phyloP scores from a whole-genome alignment of 2,797 vertebrate species.

The Molossus molossus region DNA sequence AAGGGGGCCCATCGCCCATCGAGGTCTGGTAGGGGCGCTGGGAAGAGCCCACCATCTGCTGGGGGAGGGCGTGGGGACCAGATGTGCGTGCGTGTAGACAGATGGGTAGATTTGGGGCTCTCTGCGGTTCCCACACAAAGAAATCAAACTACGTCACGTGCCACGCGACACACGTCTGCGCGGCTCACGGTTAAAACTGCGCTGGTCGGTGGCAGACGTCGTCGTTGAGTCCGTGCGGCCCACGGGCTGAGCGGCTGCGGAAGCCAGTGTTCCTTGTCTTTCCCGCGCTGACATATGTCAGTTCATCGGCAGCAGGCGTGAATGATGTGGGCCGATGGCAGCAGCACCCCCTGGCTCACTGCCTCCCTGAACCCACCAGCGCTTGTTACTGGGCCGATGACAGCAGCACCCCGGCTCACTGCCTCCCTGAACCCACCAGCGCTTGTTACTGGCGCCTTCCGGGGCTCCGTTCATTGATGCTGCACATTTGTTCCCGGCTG shows the following conservation, averaged over 20 bases:
- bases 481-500: constrained; percentile 52
- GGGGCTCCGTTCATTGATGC: constrained; percentile 64
- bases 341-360: too few species aligned
- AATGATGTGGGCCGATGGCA: neutral
- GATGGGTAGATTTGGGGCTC: neutral
- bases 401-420: neutral
- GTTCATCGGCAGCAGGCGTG: neutral
- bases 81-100: neutral
- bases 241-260: neutral
- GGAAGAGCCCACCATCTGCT: too few species aligned
- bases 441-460: neutral
- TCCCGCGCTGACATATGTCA: neutral
- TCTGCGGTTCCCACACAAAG: neutral
- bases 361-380: too few species aligned
- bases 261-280: neutral
- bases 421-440: too few species aligned
- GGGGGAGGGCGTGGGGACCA: neutral
- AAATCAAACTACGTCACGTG: neutral
- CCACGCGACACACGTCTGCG: neutral
- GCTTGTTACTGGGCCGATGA: neutral
- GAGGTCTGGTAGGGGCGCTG: neutral
- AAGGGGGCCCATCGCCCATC: too few species aligned
- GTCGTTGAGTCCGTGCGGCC: neutral
- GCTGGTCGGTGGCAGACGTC: neutral
- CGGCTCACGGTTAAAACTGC: constrained; percentile 58